Evolutionary conservation across 2,888 invertebrate species (phyloP), one percentile per base, ranked within the genome.

Genomic region (Tiphia femorata): DNA sequence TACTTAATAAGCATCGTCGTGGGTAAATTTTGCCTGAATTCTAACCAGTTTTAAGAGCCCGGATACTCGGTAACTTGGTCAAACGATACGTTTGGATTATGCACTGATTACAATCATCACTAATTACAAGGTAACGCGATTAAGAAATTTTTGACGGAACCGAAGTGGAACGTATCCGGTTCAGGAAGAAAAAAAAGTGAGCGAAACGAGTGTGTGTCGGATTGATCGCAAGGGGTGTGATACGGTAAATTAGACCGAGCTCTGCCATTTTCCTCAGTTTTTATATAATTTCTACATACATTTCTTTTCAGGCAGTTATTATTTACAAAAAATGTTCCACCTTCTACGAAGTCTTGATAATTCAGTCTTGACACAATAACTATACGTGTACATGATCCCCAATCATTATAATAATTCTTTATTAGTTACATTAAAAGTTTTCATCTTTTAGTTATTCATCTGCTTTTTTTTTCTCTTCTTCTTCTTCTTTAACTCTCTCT

Each of bases 361-460:
- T 75, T 79, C 79, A 80, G 79, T 79, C 79, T 80, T 80, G 76
- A 77, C 70, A 76, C 73, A 77, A 77, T 76, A 73, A 67, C 53
- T 72, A 66, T 69, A 71, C 66, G 65, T 73, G 64, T 73, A 73
- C 58, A 68, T 70, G 60, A 67, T 72, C 62, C 51, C 64, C 62
- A 51, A 67, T 67, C 53, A 33, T 58, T 53, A 58, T 57, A 58
- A 43, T 59, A 57, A 54, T 58, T 51, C 17, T 50, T 48, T 25
- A 63, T 38, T 48, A 33, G 40, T 69, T 54, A 52, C 47, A 50
- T 59, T 64, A 56, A 52, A 62, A 60, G 58, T 63, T 42, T 12
- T 35, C 48, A 29, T 12, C 19, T 35, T 46, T 16, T n/a, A n/a
- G n/a, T 41, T 52, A 23, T 41, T 42, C 12, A 17, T 61, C 42